Conservation (phyloP, 2,113 vertebrate genomes). For the Tylochromis polylepis region DNA sequence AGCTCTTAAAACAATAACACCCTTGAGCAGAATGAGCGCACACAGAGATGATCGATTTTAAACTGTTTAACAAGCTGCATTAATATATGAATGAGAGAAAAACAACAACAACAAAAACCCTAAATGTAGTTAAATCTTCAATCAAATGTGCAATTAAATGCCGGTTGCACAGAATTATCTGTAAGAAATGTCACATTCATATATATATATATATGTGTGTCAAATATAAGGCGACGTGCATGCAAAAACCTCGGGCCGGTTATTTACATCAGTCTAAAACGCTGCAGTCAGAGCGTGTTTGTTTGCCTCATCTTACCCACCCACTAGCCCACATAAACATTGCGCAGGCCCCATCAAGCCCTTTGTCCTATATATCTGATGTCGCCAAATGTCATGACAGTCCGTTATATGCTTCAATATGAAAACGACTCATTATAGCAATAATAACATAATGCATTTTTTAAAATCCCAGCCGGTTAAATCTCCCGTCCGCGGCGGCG, state of each 20-base stretch:
- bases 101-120: neutral
- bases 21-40: neutral
- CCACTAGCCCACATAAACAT: slow-evolving; percentile 67
- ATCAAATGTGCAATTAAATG: neutral
- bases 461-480: neutral
- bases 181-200: neutral
- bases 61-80: neutral
- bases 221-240: neutral
- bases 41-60: neutral
- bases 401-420: neutral
- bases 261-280: slow-evolving; percentile 27
- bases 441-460: neutral
- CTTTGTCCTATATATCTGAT: slow-evolving; percentile 57
- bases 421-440: neutral
- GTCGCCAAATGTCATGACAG: slow-evolving; percentile 58
- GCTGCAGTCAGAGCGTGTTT: slow-evolving; percentile 68
- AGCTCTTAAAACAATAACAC: neutral
- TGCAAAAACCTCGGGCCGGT: neutral
- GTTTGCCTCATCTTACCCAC: slow-evolving; percentile 63
- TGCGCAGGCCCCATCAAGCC: slow-evolving; percentile 57
- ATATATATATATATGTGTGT: neutral
- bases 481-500: neutral
- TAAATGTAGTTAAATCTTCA: neutral
- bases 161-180: neutral
- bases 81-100: neutral